phyloP scores from a whole-genome alignment of 1,140 invertebrate species.

The Eurosta solidaginis region DNA sequence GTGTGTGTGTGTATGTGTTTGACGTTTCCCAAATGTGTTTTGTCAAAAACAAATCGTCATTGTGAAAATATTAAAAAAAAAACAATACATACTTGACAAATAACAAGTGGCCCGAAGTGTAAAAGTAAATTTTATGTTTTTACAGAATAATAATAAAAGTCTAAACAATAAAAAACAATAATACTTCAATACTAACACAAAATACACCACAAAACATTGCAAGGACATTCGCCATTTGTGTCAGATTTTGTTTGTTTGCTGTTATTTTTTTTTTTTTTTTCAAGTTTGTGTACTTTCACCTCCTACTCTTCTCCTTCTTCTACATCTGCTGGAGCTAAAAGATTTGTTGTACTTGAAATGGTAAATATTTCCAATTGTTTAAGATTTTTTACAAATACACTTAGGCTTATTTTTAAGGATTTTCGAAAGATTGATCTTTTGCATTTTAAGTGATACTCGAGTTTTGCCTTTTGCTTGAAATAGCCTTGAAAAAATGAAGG shows the following conservation, averaged over 20 bases:
- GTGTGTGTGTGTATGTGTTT: not conserved
- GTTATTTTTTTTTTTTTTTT: not conserved
- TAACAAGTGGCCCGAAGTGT: not conserved
- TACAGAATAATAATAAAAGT: not conserved
- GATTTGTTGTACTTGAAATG: not conserved
- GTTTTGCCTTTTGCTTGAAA: too few relatives aligned
- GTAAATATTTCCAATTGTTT: not conserved
- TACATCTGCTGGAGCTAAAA: not conserved
- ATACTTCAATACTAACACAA: not conserved
- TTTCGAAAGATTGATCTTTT: too few relatives aligned
- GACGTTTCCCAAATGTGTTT: not conserved
- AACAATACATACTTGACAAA: not conserved
- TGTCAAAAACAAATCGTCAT: not conserved
- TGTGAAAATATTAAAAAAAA: not conserved
- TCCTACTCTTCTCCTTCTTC: too few relatives aligned
- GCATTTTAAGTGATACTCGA: too few relatives aligned
- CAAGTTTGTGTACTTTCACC: too few relatives aligned
- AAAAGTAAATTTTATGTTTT: not conserved
- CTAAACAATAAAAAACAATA: not conserved
- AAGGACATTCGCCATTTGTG: not conserved
- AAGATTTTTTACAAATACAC: not conserved
- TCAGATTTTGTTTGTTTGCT: not conserved
- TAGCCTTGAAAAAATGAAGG: too few relatives aligned
- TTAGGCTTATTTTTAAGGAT: not conserved
- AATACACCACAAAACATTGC: too few relatives aligned